Percentiles rank a stretch among this genome's conserved stretches.
Evolutionary conservation across 30 jellyfish, hydroid and myxozoan genomes (phyloP).

Genomic region (Sanderia malayensis): DNA sequence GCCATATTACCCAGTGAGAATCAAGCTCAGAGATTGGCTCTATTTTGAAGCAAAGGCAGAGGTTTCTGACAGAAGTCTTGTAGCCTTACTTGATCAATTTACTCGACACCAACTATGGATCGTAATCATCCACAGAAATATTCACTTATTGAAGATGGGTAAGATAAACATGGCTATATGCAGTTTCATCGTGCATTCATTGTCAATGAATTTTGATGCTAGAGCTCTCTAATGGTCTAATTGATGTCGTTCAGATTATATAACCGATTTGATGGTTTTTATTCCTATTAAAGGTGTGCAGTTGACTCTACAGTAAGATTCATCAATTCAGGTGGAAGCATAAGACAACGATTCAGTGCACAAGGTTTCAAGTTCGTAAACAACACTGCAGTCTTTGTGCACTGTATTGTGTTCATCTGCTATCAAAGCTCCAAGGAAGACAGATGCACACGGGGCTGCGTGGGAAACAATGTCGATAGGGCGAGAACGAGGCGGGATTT

Average conservation of each 20-base stretch:
- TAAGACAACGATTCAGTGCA: slow-evolving; percentile 21
- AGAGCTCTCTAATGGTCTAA: neutral
- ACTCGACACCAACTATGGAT: slow-evolving; percentile 37
- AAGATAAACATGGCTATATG: neutral
- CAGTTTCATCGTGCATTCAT: neutral
- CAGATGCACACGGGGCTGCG: slow-evolving; percentile 35
- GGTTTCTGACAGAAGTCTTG: slow-evolving; percentile 6
- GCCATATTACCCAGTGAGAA: slow-evolving; percentile 20
- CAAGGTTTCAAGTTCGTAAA: slow-evolving; percentile 15
- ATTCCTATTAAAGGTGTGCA: neutral
- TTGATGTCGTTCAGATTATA: neutral
- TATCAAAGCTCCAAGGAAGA: slow-evolving; percentile 16
- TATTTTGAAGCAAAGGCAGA: slow-evolving; percentile 16
- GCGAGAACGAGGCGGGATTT: slow-evolving; percentile 9
- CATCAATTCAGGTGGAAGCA: neutral
- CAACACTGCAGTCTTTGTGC: slow-evolving; percentile 17
- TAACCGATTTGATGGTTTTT: neutral
- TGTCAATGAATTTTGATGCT: neutral
- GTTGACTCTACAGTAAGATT: slow-evolving; percentile 9
- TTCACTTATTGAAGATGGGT: slow-evolving; percentile 19
- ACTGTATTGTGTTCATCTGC: slow-evolving; percentile 37
- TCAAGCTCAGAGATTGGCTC: slow-evolving; percentile 32
- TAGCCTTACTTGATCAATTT: slow-evolving; percentile 23
- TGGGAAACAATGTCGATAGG: slow-evolving; percentile 33
- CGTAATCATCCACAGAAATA: slow-evolving; percentile 16